phyloP scores from a whole-genome alignment of 2,113 vertebrate species.

The Parus major region DNA sequence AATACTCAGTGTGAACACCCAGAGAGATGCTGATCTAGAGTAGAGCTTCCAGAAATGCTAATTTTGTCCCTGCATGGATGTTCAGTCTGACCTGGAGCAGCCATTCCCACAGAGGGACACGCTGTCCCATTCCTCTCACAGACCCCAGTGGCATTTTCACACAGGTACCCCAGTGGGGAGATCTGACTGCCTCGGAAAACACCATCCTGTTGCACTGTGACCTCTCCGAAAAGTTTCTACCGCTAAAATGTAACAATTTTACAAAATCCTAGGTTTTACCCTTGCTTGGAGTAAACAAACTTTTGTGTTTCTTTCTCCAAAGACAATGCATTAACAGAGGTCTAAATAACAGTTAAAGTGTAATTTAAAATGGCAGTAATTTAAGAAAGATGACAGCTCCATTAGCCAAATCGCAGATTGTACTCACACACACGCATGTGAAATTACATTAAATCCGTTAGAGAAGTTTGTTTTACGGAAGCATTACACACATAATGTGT shows the following conservation, averaged over 20 bases:
- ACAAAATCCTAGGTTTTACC: neutral
- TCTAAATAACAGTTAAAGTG: neutral
- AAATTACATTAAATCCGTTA: fast-evolving
- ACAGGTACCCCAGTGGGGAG: fast-evolving
- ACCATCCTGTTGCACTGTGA: fast-evolving
- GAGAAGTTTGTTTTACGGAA: neutral
- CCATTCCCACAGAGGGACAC: neutral
- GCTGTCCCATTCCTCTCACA: neutral
- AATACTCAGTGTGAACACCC: fast-evolving
- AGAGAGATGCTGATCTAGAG: neutral
- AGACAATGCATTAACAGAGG: neutral
- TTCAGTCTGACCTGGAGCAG: neutral
- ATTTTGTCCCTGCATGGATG: neutral
- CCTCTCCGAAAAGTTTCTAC: neutral
- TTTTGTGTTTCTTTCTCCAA: neutral
- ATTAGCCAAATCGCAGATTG: neutral
- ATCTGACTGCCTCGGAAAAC: neutral
- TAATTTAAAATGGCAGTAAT: neutral
- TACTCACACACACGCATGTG: fast-evolving
- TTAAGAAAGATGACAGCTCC: neutral
- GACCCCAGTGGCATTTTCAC: neutral
- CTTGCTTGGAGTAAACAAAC: fast-evolving
- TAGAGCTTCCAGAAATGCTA: neutral
- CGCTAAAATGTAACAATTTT: fast-evolving
- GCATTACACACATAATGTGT: fast-evolving